phyloP scores from a whole-genome alignment of 2,888 invertebrate species.

The Steinernema carpocapsae region DNA sequence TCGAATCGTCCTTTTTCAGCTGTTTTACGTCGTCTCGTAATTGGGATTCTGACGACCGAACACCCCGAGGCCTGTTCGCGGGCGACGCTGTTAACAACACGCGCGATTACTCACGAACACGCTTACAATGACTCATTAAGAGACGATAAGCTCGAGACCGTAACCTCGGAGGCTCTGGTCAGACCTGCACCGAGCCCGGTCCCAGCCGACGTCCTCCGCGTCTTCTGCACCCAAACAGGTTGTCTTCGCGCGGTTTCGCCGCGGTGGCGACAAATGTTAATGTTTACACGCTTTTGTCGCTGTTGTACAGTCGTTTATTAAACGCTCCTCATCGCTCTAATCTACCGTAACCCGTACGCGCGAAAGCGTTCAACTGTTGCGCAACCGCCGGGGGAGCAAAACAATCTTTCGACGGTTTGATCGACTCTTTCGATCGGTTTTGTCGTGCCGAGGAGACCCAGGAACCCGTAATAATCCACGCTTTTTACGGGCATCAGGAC shows the following conservation, averaged over 20 bases:
- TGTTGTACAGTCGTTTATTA: slow-evolving; percentile 29
- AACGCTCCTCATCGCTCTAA: slow-evolving; percentile 23
- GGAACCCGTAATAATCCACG: too few species aligned
- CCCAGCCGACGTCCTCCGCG: neutral
- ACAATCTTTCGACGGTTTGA: neutral
- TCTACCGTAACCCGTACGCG: slow-evolving; percentile 23
- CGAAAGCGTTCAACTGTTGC: neutral
- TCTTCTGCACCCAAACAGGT: slow-evolving; percentile 9
- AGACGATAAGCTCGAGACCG: neutral
- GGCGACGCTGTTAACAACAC: neutral
- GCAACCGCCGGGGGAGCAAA: neutral
- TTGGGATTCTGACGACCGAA: neutral
- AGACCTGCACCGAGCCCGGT: neutral
- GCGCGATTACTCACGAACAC: neutral
- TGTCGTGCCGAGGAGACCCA: neutral
- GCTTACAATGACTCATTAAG: neutral
- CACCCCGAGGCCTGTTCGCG: neutral
- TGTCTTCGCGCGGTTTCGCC: slow-evolving; percentile 9
- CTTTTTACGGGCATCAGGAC: too few species aligned
- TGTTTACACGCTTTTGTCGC: slow-evolving; percentile 35
- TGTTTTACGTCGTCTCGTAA: neutral
- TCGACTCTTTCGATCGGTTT: neutral
- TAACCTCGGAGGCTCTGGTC: neutral
- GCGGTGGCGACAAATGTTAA: slow-evolving; percentile 13
- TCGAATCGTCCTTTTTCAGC: neutral